These are phyloP conservation scores for Toxonevra muliebris DNA, from an alignment of 2,888 invertebrate genomes.

Conservation along the genomic window DNA sequence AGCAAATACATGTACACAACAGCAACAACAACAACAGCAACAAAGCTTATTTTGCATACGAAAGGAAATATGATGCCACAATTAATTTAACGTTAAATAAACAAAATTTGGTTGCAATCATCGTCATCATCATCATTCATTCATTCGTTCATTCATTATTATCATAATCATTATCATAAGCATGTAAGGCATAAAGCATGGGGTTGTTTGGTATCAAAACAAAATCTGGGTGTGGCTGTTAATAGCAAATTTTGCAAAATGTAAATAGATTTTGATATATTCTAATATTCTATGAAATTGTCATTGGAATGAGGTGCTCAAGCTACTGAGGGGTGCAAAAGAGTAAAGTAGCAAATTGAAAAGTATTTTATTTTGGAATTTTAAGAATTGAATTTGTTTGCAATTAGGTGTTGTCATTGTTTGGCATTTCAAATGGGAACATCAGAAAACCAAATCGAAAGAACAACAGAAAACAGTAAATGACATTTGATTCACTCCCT, in stretches of 20 bases:
- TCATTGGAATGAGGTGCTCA: not conserved
- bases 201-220: conserved; percentile 1
- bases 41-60: conserved; percentile 40
- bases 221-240: conserved; percentile 24
- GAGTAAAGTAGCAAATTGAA: not conserved
- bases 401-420: no score
- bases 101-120: conserved; percentile 36
- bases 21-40: conserved; percentile 4
- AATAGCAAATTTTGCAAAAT: conserved; percentile 19
- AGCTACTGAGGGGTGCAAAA: not conserved
- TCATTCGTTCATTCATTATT: no score
- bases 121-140: no score
- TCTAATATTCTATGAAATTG: not conserved
- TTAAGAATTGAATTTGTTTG: not conserved
- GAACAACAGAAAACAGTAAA: no score
- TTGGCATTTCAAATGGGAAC: no score
- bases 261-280: conserved; percentile 20
- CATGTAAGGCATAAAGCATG: not conserved
- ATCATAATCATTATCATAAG: no score
- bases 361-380: conserved; percentile 2
- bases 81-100: conserved; percentile 52
- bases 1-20: conserved; percentile 41
- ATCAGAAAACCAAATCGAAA: no score
- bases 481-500: no score
- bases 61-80: conserved; percentile 49